Percentiles rank a stretch among this genome's conserved stretches.
phyloP scores from a whole-genome alignment of 2,888 invertebrate genomes.

The Willowsia nigromaculata region DNA sequence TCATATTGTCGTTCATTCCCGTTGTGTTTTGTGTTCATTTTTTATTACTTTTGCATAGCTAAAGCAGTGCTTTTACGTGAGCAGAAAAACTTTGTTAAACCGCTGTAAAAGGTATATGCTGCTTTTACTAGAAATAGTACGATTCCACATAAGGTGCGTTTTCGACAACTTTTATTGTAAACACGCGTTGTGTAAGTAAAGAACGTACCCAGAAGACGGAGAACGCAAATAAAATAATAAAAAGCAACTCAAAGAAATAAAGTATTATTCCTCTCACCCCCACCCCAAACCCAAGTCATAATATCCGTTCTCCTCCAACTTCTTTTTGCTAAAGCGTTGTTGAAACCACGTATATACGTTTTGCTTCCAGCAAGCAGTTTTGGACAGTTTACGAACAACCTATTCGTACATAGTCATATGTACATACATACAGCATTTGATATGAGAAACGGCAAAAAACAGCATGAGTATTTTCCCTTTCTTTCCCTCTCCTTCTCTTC shows the following conservation, averaged over 20 bases:
- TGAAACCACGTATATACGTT: neutral
- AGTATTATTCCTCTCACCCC: constrained; percentile 27
- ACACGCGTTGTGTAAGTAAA: neutral
- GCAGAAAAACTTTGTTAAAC: neutral
- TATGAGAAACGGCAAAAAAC: neutral
- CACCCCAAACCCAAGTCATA: constrained; percentile 28
- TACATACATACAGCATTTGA: neutral
- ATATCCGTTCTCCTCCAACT: constrained; percentile 4
- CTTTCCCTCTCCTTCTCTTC: neutral
- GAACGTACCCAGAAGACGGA: neutral
- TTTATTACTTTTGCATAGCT: neutral
- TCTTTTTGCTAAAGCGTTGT: neutral
- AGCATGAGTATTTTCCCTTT: neutral
- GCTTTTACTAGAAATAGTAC: neutral
- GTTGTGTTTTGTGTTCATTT: neutral
- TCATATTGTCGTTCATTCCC: neutral
- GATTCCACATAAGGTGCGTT: neutral
- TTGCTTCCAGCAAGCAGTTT: constrained; percentile 3
- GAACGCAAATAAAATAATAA: constrained; percentile 24
- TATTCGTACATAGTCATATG: neutral
- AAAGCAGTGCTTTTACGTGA: neutral
- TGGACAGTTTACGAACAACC: neutral
- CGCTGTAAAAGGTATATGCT: neutral
- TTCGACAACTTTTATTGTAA: neutral
- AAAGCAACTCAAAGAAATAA: constrained; percentile 6